phyloP scores from a whole-genome alignment of 2,888 invertebrate genomes.

The Bombylius major region DNA sequence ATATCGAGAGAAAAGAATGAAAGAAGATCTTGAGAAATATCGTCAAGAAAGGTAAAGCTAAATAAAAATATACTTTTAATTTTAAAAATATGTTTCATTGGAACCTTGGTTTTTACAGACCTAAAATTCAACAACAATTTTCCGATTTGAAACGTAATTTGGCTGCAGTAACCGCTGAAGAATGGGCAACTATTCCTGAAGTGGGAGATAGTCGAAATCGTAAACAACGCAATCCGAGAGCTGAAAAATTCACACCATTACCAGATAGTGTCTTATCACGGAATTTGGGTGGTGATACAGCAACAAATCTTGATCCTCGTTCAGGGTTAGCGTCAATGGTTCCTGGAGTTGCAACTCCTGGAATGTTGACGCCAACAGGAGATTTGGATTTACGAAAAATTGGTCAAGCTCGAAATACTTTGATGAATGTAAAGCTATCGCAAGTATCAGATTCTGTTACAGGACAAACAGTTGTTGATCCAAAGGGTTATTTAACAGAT shows the following conservation, averaged over 20 bases:
- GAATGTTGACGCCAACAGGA: conserved; percentile 74
- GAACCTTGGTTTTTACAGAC: conserved; percentile 29
- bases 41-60: conserved; percentile 69
- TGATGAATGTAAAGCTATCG: conserved; percentile 97
- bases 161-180: conserved; percentile 72
- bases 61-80: background rate
- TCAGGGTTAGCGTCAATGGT: conserved; percentile 80
- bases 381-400: conserved; percentile 97
- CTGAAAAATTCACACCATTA: conserved; percentile 93
- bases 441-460: conserved; percentile 97
- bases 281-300: conserved; percentile 71
- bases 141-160: conserved; percentile 89
- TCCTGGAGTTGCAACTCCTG: conserved; percentile 75
- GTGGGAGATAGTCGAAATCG: conserved; percentile 98
- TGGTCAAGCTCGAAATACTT: conserved; percentile 94
- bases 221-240: conserved; percentile 86
- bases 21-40: conserved; percentile 91
- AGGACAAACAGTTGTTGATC: conserved; percentile 98
- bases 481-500: conserved; percentile 99
- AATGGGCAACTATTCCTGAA: conserved; percentile 96
- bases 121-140: conserved; percentile 99
- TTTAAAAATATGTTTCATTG: background rate
- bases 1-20: conserved; percentile 74
- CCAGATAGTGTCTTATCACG: conserved; percentile 89
- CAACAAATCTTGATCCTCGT: conserved; percentile 67